These are phyloP conservation scores for Chloebia gouldiae DNA, from an alignment of 2,113 vertebrate genomes.

Conservation along the genomic window DNA sequence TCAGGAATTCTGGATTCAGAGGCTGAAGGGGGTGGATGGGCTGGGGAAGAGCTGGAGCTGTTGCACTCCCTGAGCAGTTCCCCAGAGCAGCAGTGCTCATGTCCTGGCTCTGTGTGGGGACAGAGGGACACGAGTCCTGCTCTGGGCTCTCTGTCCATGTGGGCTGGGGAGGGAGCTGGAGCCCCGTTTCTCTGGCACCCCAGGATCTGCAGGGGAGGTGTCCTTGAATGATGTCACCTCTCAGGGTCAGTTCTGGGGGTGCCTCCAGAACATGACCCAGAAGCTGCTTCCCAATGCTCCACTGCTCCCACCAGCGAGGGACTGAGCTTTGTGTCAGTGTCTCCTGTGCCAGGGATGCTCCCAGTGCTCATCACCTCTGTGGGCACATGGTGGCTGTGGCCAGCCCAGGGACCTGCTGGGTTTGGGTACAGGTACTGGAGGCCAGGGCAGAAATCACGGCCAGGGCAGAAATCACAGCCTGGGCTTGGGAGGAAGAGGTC, in stretches of 20 bases:
- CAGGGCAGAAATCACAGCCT: not conserved
- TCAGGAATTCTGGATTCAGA: not conserved
- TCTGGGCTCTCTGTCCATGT: fast-evolving
- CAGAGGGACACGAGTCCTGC: not conserved
- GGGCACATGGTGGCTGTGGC: fast-evolving
- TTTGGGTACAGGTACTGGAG: not conserved
- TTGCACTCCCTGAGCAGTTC: not conserved
- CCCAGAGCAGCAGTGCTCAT: fast-evolving
- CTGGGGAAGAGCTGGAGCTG: not conserved
- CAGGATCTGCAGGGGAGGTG: not conserved
- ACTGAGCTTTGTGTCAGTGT: not conserved
- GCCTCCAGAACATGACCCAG: not conserved
- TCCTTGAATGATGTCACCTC: not conserved
- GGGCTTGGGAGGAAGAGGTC: not conserved
- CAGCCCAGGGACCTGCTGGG: not conserved
- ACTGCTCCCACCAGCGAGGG: not conserved
- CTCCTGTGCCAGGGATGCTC: not conserved
- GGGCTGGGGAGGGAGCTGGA: not conserved
- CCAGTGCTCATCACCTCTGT: fast-evolving
- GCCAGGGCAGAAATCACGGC: not conserved
- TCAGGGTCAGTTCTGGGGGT: not conserved
- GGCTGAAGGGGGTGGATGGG: not conserved
- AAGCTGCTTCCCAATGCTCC: not conserved
- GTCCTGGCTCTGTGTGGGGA: not conserved
- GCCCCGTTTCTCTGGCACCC: not conserved